Conservation (phyloP, 1,140 invertebrate genomes). For the Leptestheria dahalacensis region DNA sequence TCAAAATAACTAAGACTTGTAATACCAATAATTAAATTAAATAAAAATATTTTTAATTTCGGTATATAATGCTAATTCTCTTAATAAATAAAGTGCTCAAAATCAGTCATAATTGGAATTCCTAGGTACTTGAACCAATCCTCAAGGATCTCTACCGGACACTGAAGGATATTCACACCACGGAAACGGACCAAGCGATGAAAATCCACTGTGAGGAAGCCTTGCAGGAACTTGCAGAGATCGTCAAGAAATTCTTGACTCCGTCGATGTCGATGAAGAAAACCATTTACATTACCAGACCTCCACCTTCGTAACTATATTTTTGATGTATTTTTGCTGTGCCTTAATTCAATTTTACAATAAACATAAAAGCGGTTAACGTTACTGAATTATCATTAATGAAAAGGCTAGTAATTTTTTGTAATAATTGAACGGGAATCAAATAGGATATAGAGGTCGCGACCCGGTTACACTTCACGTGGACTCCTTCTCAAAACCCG, state of each 20-base stretch:
- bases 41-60: background rate
- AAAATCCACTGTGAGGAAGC: slow-evolving; percentile 55
- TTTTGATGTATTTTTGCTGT: background rate
- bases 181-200: slow-evolving; percentile 48
- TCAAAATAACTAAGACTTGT: too few species aligned
- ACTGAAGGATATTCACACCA: slow-evolving; percentile 44
- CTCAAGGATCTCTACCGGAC: slow-evolving; percentile 50
- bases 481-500: too few species aligned
- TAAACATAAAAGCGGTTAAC: background rate
- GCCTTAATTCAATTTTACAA: background rate
- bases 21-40: too few species aligned
- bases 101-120: background rate
- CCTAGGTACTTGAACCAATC: slow-evolving; percentile 42
- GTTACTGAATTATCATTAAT: too few species aligned
- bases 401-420: too few species aligned
- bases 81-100: background rate
- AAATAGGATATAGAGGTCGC: too few species aligned
- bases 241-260: slow-evolving; percentile 45
- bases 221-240: slow-evolving; percentile 54
- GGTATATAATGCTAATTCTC: background rate
- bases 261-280: slow-evolving; percentile 19
- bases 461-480: too few species aligned
- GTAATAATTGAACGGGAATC: too few species aligned
- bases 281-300: background rate
- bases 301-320: background rate